A percentile compares a stretch with the other conserved stretches of the same genome.
Evolutionary conservation across 2,888 invertebrate genomes (phyloP).

Genomic region (Coenonympha arcania): DNA sequence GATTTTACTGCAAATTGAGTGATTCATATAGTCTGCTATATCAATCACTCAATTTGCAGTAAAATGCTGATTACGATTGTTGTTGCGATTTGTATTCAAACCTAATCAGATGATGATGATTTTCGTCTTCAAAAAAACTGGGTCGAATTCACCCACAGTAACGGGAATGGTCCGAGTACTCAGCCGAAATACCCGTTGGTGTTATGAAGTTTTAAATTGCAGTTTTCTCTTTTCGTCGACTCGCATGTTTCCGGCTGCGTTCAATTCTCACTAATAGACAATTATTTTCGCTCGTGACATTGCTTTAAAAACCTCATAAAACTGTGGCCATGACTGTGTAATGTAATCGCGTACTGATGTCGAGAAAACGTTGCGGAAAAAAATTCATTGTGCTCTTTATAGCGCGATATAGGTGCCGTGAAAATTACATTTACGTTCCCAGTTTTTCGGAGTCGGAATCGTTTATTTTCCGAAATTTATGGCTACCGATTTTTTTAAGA

Average conservation of each 20-base stretch:
- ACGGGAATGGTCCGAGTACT: slow-evolving; percentile 12
- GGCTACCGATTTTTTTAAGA: background rate
- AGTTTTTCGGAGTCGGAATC: background rate
- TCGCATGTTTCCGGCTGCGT: slow-evolving; percentile 23
- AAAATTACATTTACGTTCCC: background rate
- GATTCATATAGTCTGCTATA: too few species aligned
- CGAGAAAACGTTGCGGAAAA: background rate
- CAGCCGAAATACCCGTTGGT: slow-evolving; percentile 27
- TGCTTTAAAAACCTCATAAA: slow-evolving; percentile 11
- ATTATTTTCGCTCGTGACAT: slow-evolving; percentile 14
- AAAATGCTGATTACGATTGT: too few species aligned
- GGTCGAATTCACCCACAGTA: slow-evolving; percentile 8
- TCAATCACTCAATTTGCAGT: too few species aligned
- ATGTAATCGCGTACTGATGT: slow-evolving; percentile 3
- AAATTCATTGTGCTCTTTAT: slow-evolving; percentile 6
- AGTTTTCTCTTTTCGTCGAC: slow-evolving; percentile 32
- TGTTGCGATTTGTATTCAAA: too few species aligned
- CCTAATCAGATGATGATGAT: background rate
- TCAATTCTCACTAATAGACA: slow-evolving; percentile 26
- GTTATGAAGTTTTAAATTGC: slow-evolving; percentile 36
- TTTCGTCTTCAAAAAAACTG: background rate
- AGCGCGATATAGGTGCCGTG: background rate
- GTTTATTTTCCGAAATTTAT: background rate
- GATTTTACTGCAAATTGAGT: too few species aligned
- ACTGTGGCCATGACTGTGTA: slow-evolving; percentile 10